Percentiles rank a stretch among this genome's conserved stretches.
Evolutionary conservation across 2,797 vertebrate genomes (phyloP).

Genomic region (Erithacus rubecula): DNA sequence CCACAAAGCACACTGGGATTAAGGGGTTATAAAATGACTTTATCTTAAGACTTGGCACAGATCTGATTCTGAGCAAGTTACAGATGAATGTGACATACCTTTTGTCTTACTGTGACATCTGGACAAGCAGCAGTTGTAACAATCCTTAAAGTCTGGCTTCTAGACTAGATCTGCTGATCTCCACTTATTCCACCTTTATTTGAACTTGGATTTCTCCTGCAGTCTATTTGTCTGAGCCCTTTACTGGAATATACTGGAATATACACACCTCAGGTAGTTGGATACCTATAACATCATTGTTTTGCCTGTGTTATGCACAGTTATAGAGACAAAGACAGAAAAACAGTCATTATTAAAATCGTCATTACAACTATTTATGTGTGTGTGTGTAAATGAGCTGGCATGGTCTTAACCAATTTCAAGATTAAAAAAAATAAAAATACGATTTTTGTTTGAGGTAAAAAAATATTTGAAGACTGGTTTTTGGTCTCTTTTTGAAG

Average conservation of each 20-base stretch:
- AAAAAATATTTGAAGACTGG: neutral
- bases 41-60: neutral
- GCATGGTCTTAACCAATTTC: neutral
- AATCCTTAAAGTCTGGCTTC: neutral
- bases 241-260: neutral
- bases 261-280: accelerated
- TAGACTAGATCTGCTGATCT: neutral
- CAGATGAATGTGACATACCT: neutral
- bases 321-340: neutral
- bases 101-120: neutral
- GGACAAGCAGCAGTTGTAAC: neutral
- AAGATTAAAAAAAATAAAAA: neutral
- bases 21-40: neutral
- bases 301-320: neutral
- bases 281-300: neutral
- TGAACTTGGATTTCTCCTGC: neutral
- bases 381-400: neutral
- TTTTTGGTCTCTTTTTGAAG: neutral
- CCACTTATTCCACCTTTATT: neutral
- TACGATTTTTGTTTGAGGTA: neutral
- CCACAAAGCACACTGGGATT: neutral
- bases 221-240: neutral
- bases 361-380: neutral
- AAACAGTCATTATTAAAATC: neutral
- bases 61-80: neutral